Evolutionary conservation across 2,113 vertebrate species (phyloP), one percentile per base, ranked within the genome.

Genomic region (Microcebus ravelobensis): DNA sequence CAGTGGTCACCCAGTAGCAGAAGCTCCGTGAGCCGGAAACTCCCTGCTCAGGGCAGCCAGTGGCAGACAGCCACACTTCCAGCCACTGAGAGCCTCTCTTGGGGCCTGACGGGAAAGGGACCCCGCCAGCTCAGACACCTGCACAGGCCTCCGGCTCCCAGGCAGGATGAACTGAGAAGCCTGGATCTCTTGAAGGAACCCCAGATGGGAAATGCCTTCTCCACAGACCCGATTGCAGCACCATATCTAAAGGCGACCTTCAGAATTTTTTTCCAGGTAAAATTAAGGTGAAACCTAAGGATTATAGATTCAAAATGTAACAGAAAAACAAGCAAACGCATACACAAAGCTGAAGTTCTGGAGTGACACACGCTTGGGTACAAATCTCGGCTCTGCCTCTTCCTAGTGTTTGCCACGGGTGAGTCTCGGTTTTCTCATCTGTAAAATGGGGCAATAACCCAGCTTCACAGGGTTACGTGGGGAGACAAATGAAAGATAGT

Each of bases 341-440:
- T 20, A 15, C 23, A 27, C 0, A 8, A 21, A 79, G 25, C 20
- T 0, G 21, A 9, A 6, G 55, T 50, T 59, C 76, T 39, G 21
- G 8, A 95, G 59, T 23, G 13, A 27, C 42, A 70, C 31, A 0
- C 23, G 11, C 55, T 70, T 0, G 36, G 65, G 42, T 39, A 84
- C 71, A 65, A 92, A 48, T 34, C 42, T 52, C 4, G 57, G 45
- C 87, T 88, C 76, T 85, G 50, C 29, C 80, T 59, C n/a, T 94
- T 96, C 94, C 93, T 84, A 92, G 87, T 42, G 59, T 74, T n/a
- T 17, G 71, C 76, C 39, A 10, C 1, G 14, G 63, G 34, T 84
- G 67, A 92, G 82, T 70, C 96, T 96, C 65, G 84, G 74, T 90
- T 96, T 79, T 79, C 85, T 70, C 8, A 2, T 76, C 70, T 74